Evolutionary conservation across 2,797 vertebrate genomes (phyloP).

Genomic region (Sebastolobus alascanus): DNA sequence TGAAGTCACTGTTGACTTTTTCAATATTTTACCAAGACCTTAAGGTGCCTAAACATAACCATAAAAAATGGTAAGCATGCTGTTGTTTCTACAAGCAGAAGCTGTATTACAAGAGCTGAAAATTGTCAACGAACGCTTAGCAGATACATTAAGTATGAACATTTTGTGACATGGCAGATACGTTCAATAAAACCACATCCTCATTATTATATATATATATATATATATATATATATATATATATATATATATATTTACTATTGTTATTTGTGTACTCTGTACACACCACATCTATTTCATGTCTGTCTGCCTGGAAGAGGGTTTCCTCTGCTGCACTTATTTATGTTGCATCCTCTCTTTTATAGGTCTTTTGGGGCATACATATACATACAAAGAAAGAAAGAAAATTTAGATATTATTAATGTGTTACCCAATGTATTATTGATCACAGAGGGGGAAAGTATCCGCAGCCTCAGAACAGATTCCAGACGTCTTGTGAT

Average conservation of each 20-base stretch:
- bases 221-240: background rate
- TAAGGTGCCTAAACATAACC: background rate
- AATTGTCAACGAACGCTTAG: background rate
- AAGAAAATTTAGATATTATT: constrained; percentile 16
- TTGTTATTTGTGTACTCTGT: no score
- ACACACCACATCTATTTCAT: background rate
- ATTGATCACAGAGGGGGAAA: constrained; percentile 26
- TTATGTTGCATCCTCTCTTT: background rate
- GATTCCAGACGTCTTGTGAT: constrained; percentile 20
- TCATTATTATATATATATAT: background rate
- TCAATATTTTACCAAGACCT: background rate
- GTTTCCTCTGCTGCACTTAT: background rate
- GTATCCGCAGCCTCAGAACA: constrained; percentile 34
- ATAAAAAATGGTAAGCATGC: background rate
- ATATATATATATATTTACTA: background rate
- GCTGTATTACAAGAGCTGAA: background rate
- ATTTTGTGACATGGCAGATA: background rate
- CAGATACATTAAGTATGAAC: background rate
- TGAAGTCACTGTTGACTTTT: background rate
- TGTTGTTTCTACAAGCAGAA: background rate
- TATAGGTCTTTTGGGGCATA: background rate
- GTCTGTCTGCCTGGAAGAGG: background rate
- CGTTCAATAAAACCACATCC: background rate
- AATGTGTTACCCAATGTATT: constrained; percentile 22
- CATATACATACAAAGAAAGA: background rate